These are phyloP conservation scores for Anagyrus pseudococci DNA, from an alignment of 2,888 invertebrate genomes.

Conservation along the genomic window DNA sequence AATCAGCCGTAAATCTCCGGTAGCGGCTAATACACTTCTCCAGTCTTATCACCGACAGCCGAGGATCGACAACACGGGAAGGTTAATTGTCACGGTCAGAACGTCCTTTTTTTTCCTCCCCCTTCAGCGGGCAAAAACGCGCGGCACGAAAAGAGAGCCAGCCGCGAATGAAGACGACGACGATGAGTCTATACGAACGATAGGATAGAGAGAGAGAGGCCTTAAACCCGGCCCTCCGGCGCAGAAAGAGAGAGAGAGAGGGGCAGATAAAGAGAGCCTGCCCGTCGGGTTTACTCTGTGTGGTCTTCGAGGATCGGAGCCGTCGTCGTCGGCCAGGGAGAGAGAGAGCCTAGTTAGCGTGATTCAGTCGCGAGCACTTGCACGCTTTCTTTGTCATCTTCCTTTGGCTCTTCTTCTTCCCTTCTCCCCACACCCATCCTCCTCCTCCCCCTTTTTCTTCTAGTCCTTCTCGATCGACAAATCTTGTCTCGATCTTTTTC, in stretches of 20 bases:
- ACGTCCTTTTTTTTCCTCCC: not conserved
- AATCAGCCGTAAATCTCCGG: conserved; percentile 10
- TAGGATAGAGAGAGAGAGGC: conserved; percentile 7
- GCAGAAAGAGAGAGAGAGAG: not conserved
- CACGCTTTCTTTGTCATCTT: conserved; percentile 6
- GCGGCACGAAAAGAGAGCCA: not conserved
- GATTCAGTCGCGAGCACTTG: not conserved
- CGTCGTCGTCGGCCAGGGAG: not conserved
- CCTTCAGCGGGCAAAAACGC: not conserved
- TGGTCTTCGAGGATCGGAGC: conserved; percentile 3
- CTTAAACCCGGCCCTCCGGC: no score
- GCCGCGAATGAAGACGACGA: not conserved
- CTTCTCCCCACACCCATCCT: not conserved
- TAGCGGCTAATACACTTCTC: conserved; percentile 3
- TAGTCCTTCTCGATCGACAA: not conserved
- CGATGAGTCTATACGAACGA: not conserved
- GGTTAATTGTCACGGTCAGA: conserved; percentile 13
- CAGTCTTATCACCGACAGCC: not conserved
- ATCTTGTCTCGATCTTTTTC: no score
- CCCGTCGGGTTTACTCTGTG: conserved; percentile 12
- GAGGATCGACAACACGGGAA: conserved; percentile 6
- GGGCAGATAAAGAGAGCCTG: not conserved
- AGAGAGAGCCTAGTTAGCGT: conserved; percentile 14
- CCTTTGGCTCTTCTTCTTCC: not conserved
- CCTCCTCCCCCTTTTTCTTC: not conserved